Percentiles rank a stretch among this genome's conserved stretches.
These are phyloP conservation scores for Gastrophysa polygoni DNA, from an alignment of 2,888 invertebrate genomes.

Conservation along the genomic window DNA sequence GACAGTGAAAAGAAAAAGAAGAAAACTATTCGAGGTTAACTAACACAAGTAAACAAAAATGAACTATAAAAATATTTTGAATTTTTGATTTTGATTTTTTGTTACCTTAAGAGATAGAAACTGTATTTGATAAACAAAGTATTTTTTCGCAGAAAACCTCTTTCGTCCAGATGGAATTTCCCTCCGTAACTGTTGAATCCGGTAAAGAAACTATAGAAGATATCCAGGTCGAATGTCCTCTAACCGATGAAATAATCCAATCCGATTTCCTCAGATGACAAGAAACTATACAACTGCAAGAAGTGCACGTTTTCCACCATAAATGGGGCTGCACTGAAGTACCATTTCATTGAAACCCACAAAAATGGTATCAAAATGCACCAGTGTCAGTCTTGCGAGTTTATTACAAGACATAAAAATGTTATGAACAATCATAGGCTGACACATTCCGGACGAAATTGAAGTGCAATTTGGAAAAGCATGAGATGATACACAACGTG, in stretches of 20 bases:
- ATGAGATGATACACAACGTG: slow-evolving; percentile 17
- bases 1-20: no score
- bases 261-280: not conserved
- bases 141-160: no score
- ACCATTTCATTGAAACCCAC: slow-evolving; percentile 12
- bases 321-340: slow-evolving; percentile 17
- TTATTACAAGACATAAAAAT: slow-evolving; percentile 19
- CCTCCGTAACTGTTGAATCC: no score
- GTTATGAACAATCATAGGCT: slow-evolving; percentile 25
- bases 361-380: slow-evolving; percentile 5
- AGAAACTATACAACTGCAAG: slow-evolving; percentile 10
- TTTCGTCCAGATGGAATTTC: no score
- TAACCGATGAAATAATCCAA: not conserved
- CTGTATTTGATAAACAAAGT: no score
- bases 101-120: no score
- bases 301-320: slow-evolving; percentile 12
- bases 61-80: no score
- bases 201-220: no score
- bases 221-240: no score
- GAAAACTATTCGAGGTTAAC: no score
- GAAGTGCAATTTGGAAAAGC: slow-evolving; percentile 21
- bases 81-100: no score
- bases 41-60: no score
- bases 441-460: slow-evolving; percentile 22
- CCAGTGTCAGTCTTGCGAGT: slow-evolving; percentile 16